phyloP scores from a whole-genome alignment of 2,113 vertebrate species.

The Peromyscus leucopus region DNA sequence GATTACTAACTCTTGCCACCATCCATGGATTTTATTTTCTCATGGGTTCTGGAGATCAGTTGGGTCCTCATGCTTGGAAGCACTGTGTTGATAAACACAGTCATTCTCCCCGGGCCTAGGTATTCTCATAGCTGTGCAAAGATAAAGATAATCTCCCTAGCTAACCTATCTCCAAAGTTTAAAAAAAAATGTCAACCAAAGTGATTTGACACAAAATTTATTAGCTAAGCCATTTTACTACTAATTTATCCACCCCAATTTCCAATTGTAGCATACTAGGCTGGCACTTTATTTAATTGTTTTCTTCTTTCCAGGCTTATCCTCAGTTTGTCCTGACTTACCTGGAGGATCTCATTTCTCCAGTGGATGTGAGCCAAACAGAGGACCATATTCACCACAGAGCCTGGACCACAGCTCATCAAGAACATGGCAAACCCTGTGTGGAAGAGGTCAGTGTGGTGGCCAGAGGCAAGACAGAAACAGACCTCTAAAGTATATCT shows the following conservation, averaged over 20 bases:
- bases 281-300: conserved; percentile 67
- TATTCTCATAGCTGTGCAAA: neutral
- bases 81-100: neutral
- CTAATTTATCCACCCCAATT: conserved; percentile 24
- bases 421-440: conserved; percentile 78
- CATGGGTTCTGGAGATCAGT: neutral
- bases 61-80: neutral
- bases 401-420: conserved; percentile 80
- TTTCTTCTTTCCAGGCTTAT: conserved; percentile 86
- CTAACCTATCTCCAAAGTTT: neutral
- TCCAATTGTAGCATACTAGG: conserved; percentile 69
- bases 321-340: conserved; percentile 90
- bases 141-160: neutral
- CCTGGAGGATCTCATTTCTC: conserved; percentile 87
- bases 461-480: conserved; percentile 84
- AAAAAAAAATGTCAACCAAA: neutral
- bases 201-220: neutral
- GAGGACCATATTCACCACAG: conserved; percentile 79
- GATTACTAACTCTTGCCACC: neutral
- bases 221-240: neutral
- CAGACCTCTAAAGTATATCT: conserved; percentile 75
- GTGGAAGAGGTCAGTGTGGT: conserved; percentile 84
- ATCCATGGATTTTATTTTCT: neutral
- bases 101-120: neutral
- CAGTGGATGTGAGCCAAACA: conserved; percentile 85